These are phyloP conservation scores for Caenorhabditis doughertyi DNA, from an alignment of 2,888 invertebrate genomes.

Conservation along the genomic window DNA sequence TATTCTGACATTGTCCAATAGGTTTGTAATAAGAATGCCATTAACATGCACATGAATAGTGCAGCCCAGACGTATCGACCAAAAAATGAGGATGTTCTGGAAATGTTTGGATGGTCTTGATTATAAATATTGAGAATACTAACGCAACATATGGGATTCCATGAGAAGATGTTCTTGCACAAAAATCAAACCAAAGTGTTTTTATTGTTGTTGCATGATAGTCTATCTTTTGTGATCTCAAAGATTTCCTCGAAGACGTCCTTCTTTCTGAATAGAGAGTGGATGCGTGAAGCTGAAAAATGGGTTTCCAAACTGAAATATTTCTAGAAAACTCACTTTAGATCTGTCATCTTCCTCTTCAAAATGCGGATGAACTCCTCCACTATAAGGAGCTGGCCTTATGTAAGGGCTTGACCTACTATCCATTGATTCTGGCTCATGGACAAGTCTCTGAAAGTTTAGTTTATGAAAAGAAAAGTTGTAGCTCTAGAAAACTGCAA, in stretches of 20 bases:
- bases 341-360: conserved; percentile 60
- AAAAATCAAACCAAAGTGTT: conserved; percentile 79
- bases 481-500: background rate
- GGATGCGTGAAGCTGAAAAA: conserved; percentile 46
- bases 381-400: conserved; percentile 46
- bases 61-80: conserved; percentile 73
- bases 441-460: conserved; percentile 52
- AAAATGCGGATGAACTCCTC: conserved; percentile 55
- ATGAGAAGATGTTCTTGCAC: conserved; percentile 77
- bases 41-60: conserved; percentile 76
- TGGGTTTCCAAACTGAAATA: background rate
- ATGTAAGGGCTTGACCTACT: conserved; percentile 48
- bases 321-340: conserved; percentile 14
- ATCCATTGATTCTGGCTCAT: conserved; percentile 60
- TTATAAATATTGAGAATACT: background rate
- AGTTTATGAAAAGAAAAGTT: background rate
- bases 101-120: conserved; percentile 2
- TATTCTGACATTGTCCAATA: conserved; percentile 82
- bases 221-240: conserved; percentile 62
- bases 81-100: conserved; percentile 80
- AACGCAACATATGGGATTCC: conserved; percentile 38
- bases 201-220: conserved; percentile 59
- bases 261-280: conserved; percentile 62
- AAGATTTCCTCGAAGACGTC: conserved; percentile 65
- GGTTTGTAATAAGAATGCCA: conserved; percentile 81